Evolutionary conservation across 2,888 invertebrate species (phyloP), one percentile per base, ranked within the genome.

Genomic region (Lottia gigantea): DNA sequence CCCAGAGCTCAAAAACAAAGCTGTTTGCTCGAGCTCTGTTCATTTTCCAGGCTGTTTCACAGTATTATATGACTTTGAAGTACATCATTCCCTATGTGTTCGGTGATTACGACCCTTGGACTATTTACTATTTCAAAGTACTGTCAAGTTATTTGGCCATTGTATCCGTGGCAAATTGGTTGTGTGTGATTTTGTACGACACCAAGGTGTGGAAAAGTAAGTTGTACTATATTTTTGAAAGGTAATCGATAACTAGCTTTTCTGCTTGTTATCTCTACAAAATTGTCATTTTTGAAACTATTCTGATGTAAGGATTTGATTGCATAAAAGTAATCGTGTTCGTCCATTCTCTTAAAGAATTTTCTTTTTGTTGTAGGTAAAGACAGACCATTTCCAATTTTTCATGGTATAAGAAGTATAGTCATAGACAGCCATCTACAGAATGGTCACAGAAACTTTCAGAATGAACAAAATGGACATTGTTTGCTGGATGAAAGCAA

Each of bases 71-170:
- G 61, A 75, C 79, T 16, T 64, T 78, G 8, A 70, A 16, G 46
- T 75, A 80, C 68, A 76, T 84, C 11, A 70, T 82, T 1, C 82
- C 82, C 0, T 74, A 77, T 47, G 63, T 80, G 19, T 80, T 80
- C 65, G 55, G 68, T 6, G 80, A 80, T 45, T 80, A 72, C 62
- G 74, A 74, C 23, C 78, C 78, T 0, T 78, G 78, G 80, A 76
- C 78, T 0, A 67, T 71, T 26, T 83, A 83, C 70, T 83, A 79
- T 67, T 69, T 83, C 65, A 80, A 78, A 66, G 76, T 83, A 7
- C 64, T 81, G 8, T 70, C 71, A 19, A 74, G 76, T 69, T 81
- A 78, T 68, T 40, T 78, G n/a, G 74, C 71, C 40, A 66, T 80
- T 25, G 76, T 82, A 61, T 76, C 76, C 11, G 67, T 79, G n/a